Percentiles rank a stretch among this genome's conserved stretches.
phyloP scores from a whole-genome alignment of 2,113 vertebrate genomes.

The Amphiprion ocellaris region DNA sequence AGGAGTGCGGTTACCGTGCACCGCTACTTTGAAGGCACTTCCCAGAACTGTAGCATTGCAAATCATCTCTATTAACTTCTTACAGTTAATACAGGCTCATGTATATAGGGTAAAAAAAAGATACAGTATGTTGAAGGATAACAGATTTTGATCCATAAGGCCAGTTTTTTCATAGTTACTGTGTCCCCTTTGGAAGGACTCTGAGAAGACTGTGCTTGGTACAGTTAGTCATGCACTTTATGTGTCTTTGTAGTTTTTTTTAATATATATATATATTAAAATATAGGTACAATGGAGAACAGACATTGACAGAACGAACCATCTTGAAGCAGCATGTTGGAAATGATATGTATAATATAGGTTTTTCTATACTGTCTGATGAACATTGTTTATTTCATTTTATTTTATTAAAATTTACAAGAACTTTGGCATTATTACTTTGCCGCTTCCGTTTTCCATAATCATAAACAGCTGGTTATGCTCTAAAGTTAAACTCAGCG shows the following conservation, averaged over 20 bases:
- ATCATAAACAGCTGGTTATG: slow-evolving; percentile 17
- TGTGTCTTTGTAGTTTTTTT: slow-evolving; percentile 26
- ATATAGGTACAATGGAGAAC: background rate
- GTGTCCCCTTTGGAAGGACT: slow-evolving; percentile 36
- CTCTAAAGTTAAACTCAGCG: slow-evolving; percentile 41
- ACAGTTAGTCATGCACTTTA: slow-evolving; percentile 71
- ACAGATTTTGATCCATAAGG: slow-evolving; percentile 11
- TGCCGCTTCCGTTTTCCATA: slow-evolving; percentile 4
- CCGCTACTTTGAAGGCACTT: slow-evolving; percentile 41
- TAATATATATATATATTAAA: background rate
- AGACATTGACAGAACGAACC: background rate
- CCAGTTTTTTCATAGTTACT: slow-evolving; percentile 18
- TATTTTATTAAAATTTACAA: background rate
- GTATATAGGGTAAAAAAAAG: slow-evolving; percentile 26
- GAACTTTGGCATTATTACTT: slow-evolving; percentile 31
- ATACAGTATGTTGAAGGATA: slow-evolving; percentile 34
- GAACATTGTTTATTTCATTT: background rate
- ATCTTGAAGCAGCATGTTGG: slow-evolving; percentile 4
- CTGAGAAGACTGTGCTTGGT: slow-evolving; percentile 37
- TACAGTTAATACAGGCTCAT: slow-evolving; percentile 5
- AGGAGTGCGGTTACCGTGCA: background rate
- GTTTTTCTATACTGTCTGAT: slow-evolving; percentile 15
- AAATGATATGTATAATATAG: background rate
- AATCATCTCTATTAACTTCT: slow-evolving; percentile 22
- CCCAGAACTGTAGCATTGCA: slow-evolving; percentile 48